Evolutionary conservation across 2,797 vertebrate species (phyloP), one percentile per base, ranked within the genome.

Genomic region (Cyclopterus lumpus): DNA sequence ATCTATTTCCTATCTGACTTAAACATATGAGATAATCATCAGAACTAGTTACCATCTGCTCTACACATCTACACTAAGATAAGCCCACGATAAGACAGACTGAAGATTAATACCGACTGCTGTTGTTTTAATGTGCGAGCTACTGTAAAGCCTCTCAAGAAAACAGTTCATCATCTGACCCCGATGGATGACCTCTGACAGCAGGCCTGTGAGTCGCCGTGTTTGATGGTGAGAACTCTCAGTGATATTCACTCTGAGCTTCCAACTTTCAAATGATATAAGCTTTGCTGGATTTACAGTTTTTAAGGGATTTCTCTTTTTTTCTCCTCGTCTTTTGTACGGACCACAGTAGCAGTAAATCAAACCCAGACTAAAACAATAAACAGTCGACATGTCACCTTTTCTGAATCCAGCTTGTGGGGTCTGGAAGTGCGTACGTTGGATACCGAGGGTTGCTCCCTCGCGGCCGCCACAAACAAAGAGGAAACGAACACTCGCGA

Each of bases 31-130:
- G 69, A 67, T 64, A 80, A 85, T 79, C 66, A 81, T 82, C 69
- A 77, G 59, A 67, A 67, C 73, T 73, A 73, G 81, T 59, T 36
- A 49, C 82, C 82, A 88, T 87, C 81, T 90, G 87, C 77, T 87
- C 86, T 82, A 62, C 62, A 84, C 64, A 74, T 81, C 67, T 71
- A 80, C 73, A 79, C 75, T 69, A 73, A 57, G 69, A 85, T 55
- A 73, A 71, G 70, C 61, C 78, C 70, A 66, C 44, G n/a, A 53
- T 49, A 44, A 46, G 67, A 80, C 66, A 36, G 42, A 65, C 78
- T 34, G 60, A 77, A 71, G 72, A 75, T 71, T 67, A 77, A 73
- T 44, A 5, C 68, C 71, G 70, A 71, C 53, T 63, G 48, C 59
- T 79, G 75, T 68, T 42, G 58, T 44, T 48, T 36, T 24, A 57